Percentiles rank a stretch among this genome's conserved stretches.
Conservation (phyloP, 1,140 invertebrate species). For the Belonocnema kinseyi region DNA sequence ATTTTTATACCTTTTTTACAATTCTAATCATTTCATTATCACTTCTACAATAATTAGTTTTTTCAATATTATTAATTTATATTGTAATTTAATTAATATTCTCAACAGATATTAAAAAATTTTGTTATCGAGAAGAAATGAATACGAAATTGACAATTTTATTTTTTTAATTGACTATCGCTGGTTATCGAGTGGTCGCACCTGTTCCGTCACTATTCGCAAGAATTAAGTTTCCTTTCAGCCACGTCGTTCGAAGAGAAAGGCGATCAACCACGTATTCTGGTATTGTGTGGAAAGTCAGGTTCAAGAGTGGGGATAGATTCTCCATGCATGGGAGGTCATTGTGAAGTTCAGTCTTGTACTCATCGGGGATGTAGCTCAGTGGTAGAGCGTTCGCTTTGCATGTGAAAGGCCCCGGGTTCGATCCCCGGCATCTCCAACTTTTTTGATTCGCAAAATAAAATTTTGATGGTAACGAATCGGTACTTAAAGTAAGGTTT, state of each 20-base stretch:
- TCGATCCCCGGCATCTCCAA: conserved; percentile 83
- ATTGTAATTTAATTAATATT: no score
- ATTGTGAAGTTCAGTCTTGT: not conserved
- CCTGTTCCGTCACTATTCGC: not conserved
- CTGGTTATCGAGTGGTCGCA: not conserved
- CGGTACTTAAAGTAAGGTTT: no score
- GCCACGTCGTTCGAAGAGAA: not conserved
- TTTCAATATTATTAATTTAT: no score
- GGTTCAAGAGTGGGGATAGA: not conserved
- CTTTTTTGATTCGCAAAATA: conserved; percentile 58
- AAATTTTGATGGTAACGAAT: no score
- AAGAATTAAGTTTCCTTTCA: not conserved
- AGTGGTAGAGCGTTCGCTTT: conserved; percentile 82
- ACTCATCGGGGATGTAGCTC: conserved; percentile 71
- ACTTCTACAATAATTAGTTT: no score
- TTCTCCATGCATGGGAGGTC: not conserved
- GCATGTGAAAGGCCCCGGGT: conserved; percentile 85
- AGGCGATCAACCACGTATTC: not conserved
- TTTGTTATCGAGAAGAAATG: not conserved
- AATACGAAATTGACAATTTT: not conserved
- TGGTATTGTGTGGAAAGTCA: not conserved
- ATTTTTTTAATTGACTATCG: not conserved
- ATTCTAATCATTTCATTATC: no score
- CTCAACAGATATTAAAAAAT: no score
- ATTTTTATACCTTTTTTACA: no score